phyloP scores from a whole-genome alignment of 2,797 vertebrate species.

The Hippopotamyrus pictus region DNA sequence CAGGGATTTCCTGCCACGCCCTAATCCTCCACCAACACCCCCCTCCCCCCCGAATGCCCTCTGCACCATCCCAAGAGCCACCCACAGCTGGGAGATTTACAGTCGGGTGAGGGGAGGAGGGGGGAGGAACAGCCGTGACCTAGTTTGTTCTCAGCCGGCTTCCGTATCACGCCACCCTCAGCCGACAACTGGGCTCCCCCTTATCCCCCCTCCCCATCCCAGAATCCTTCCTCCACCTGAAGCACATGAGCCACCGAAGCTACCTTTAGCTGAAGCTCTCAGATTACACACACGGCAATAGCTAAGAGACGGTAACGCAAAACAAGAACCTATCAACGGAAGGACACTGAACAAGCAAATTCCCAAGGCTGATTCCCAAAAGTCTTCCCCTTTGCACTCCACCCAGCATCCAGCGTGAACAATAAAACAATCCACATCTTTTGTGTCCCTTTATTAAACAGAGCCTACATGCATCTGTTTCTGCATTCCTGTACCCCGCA shows the following conservation, averaged over 20 bases:
- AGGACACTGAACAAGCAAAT: background rate
- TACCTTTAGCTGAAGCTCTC: background rate
- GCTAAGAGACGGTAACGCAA: background rate
- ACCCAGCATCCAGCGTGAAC: background rate
- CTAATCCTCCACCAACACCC: background rate
- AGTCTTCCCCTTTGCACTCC: too few species aligned
- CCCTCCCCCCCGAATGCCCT: background rate
- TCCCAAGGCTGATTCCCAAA: too few species aligned
- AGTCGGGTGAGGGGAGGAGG: slow-evolving; percentile 31
- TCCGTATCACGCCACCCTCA: slow-evolving; percentile 77
- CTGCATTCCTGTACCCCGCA: background rate
- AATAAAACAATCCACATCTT: background rate
- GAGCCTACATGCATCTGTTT: background rate
- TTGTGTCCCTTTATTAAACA: background rate
- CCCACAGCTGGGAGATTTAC: background rate
- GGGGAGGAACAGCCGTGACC: slow-evolving; percentile 51
- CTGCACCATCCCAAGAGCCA: background rate
- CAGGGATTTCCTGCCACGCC: background rate
- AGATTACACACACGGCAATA: slow-evolving; percentile 18
- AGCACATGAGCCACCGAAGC: slow-evolving; percentile 29
- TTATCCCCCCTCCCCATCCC: slow-evolving; percentile 35
- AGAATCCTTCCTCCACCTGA: slow-evolving; percentile 40
- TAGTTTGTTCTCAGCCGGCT: slow-evolving; percentile 64
- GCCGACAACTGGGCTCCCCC: slow-evolving; percentile 62
- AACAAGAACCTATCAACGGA: background rate